phyloP scores from a whole-genome alignment of 2,888 invertebrate genomes.

The Antheraea yamamai region DNA sequence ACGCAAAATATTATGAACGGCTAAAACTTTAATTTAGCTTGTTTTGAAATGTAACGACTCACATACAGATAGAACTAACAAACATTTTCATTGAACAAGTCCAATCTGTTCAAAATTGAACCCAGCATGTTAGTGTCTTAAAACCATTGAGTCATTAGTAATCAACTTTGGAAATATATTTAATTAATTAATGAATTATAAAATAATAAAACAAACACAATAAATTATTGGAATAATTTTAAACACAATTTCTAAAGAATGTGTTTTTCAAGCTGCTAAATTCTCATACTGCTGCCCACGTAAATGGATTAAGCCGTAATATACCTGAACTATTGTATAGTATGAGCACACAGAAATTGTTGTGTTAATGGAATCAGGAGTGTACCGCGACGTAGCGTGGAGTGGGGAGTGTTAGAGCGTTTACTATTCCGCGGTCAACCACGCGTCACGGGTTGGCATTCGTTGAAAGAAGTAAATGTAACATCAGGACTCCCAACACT shows the following conservation, averaged over 20 bases:
- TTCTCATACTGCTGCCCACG: background rate
- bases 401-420: slow-evolving; percentile 40
- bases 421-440: slow-evolving; percentile 47
- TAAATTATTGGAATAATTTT: background rate
- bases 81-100: background rate
- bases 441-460: slow-evolving; percentile 38
- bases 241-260: background rate
- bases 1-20: too few species aligned
- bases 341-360: slow-evolving; percentile 58
- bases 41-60: background rate
- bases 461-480: slow-evolving; percentile 7
- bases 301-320: slow-evolving; percentile 10
- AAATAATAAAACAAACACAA: background rate
- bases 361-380: slow-evolving; percentile 61
- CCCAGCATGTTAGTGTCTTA: background rate
- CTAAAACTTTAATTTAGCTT: too few species aligned
- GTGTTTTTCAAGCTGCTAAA: background rate
- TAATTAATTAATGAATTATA: too few species aligned
- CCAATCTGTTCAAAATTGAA: background rate
- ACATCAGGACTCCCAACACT: background rate
- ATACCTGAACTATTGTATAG: slow-evolving; percentile 20
- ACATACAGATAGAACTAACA: background rate
- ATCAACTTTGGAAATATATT: background rate
- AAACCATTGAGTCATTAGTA: background rate
- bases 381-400: slow-evolving; percentile 35